These are phyloP conservation scores for Strongylocentrotus purpuratus DNA, from an alignment of 35 echinoderm and acorn worm genomes.

Conservation along the genomic window DNA sequence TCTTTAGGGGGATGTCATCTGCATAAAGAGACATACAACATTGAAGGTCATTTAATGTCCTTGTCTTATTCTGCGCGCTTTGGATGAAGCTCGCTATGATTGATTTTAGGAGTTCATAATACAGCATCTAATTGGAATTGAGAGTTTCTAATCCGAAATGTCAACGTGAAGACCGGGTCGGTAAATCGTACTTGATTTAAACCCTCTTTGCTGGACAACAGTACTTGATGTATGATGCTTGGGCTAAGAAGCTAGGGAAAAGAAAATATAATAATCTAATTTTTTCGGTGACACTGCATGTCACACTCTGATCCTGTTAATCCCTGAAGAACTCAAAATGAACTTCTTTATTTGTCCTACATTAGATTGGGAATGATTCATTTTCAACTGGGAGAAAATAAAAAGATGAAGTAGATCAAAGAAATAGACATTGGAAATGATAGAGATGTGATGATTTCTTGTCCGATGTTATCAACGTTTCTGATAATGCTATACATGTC, in stretches of 20 bases:
- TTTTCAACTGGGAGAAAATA: neutral
- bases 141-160: conserved; percentile 39
- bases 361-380: neutral
- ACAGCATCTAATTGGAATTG: conserved; percentile 31
- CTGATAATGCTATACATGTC: too few species aligned
- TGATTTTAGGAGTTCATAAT: neutral
- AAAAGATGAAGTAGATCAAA: neutral
- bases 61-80: neutral
- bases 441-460: neutral
- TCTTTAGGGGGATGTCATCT: neutral
- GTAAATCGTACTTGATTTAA: conserved; percentile 4
- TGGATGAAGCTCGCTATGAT: neutral
- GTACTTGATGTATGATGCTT: neutral
- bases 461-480: too few species aligned
- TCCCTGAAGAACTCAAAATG: neutral
- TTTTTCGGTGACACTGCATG: neutral
- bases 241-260: neutral
- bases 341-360: neutral
- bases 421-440: neutral
- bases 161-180: neutral
- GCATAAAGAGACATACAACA: neutral
- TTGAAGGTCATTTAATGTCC: conserved; percentile 7
- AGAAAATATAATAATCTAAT: neutral
- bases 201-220: neutral
- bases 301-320: neutral